Evolutionary conservation across 2,888 invertebrate genomes (phyloP).

Genomic region (Myopa testacea): DNA sequence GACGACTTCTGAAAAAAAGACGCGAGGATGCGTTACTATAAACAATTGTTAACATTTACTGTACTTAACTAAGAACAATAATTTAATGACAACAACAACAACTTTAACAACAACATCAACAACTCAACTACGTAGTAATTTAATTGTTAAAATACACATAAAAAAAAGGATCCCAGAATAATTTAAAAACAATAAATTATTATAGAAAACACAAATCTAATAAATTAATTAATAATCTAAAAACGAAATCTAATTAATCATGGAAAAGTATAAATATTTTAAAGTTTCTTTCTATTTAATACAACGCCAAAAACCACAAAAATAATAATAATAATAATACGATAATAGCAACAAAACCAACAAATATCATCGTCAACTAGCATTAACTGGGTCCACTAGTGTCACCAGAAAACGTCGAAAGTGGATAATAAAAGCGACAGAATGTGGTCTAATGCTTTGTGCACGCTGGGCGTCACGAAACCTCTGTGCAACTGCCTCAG

Average conservation of each 20-base stretch:
- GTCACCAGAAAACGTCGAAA: conserved; percentile 43
- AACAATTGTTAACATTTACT: conserved; percentile 1
- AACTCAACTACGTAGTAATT: conserved; percentile 26
- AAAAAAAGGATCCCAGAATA: conserved; percentile 20
- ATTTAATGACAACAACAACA: conserved; percentile 1
- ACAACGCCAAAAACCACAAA: neutral
- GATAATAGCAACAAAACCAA: neutral
- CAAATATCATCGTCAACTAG: neutral
- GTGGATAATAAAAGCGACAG: conserved; percentile 65
- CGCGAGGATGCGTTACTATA: neutral
- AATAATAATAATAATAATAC: neutral
- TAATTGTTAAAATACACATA: conserved; percentile 18
- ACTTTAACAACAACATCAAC: conserved; percentile 9
- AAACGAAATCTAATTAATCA: neutral
- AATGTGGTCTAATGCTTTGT: conserved; percentile 70
- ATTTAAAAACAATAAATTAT: conserved; percentile 9
- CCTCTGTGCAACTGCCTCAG: conserved; percentile 69
- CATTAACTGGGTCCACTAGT: neutral
- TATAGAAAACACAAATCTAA: neutral
- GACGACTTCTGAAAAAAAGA: too few species aligned
- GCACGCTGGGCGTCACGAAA: conserved; percentile 69
- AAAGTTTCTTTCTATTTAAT: too few species aligned
- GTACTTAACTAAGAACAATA: conserved; percentile 1
- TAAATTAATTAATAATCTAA: conserved; percentile 12
- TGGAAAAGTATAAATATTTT: neutral